These are phyloP conservation scores for Acipenser oxyrinchus DNA, from an alignment of 2,797 vertebrate species.

Conservation along the genomic window DNA sequence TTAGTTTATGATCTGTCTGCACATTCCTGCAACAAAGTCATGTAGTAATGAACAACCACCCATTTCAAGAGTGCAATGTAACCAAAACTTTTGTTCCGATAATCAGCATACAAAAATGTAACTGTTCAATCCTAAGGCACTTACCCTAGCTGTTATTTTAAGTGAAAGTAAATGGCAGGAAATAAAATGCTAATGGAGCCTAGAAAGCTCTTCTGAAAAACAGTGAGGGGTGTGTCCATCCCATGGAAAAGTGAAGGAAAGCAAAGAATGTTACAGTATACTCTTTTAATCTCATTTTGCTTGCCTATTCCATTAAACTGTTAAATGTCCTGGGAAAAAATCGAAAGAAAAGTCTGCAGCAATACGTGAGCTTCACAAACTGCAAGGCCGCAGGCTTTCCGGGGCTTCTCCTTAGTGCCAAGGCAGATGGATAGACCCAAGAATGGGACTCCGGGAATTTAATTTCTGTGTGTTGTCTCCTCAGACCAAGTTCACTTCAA, in stretches of 20 bases:
- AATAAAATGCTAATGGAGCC: neutral
- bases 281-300: neutral
- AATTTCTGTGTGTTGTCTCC: constrained; percentile 2
- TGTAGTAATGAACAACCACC: too few relatives aligned
- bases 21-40: too few relatives aligned
- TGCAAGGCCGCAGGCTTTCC: neutral
- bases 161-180: neutral
- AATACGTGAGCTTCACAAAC: neutral
- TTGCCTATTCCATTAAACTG: neutral
- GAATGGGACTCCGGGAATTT: neutral
- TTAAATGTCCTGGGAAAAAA: neutral
- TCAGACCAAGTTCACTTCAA: neutral
- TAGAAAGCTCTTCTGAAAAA: neutral
- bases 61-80: too few relatives aligned
- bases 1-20: too few relatives aligned
- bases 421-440: neutral
- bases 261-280: neutral
- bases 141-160: too few relatives aligned
- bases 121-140: too few relatives aligned
- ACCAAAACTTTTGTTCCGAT: neutral
- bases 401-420: neutral
- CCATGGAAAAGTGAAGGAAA: neutral
- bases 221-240: neutral
- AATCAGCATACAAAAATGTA: neutral
- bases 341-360: neutral